phyloP scores from a whole-genome alignment of 2,113 vertebrate species.

The Rostratula benghalensis region DNA sequence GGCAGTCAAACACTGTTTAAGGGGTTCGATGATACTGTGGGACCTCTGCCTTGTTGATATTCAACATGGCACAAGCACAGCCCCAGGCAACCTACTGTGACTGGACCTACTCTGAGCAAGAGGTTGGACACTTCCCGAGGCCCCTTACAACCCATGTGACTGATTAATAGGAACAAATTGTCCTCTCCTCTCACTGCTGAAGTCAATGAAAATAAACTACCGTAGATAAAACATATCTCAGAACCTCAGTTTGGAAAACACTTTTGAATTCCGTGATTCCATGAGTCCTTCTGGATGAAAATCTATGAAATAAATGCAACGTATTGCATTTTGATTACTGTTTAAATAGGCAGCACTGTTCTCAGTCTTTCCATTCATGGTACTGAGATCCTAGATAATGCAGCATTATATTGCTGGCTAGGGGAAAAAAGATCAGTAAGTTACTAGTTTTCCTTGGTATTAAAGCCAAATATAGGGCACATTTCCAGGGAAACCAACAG shows the following conservation, averaged over 20 bases:
- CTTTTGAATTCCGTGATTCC: not conserved
- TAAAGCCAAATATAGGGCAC: not conserved
- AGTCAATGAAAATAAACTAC: slow-evolving; percentile 3
- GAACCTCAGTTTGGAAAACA: not conserved
- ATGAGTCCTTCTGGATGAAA: not conserved
- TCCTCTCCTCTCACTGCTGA: not conserved
- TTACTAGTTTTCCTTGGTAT: not conserved
- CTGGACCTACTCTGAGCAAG: not conserved
- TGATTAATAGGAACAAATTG: slow-evolving; percentile 1
- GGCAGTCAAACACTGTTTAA: not conserved
- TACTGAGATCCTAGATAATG: not conserved
- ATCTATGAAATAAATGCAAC: not conserved
- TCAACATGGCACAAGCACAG: not conserved
- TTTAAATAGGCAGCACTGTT: not conserved
- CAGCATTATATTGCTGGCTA: not conserved
- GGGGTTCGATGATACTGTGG: not conserved
- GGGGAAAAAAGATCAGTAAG: not conserved
- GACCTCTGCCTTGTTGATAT: not conserved
- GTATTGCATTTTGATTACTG: not conserved
- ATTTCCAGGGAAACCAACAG: not conserved
- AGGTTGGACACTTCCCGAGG: not conserved
- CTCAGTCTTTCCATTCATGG: not conserved
- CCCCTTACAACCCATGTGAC: not conserved
- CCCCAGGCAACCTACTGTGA: not conserved
- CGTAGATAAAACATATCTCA: not conserved